These are phyloP conservation scores for Arion vulgaris DNA, from an alignment of 1,140 invertebrate species.

Conservation along the genomic window DNA sequence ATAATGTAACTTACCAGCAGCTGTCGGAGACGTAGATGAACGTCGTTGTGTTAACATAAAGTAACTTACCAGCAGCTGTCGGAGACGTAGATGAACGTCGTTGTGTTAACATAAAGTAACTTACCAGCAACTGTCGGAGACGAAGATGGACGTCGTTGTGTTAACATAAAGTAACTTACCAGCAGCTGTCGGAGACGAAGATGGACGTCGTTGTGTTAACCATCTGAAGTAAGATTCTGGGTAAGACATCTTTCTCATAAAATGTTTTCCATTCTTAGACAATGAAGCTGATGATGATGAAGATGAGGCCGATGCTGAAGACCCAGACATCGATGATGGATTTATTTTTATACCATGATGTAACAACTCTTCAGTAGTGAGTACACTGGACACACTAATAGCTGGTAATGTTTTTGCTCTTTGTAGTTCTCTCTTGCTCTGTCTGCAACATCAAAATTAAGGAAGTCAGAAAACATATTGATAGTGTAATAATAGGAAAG, in stretches of 20 bases:
- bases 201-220: background rate
- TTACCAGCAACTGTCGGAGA: background rate
- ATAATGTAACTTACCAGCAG: too few relatives aligned
- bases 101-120: too few relatives aligned
- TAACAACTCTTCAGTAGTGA: background rate
- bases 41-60: too few relatives aligned
- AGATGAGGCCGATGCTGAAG: background rate
- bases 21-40: too few relatives aligned
- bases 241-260: conserved; percentile 30
- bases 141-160: background rate
- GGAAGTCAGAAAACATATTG: too few relatives aligned
- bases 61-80: too few relatives aligned
- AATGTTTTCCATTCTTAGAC: background rate
- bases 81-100: too few relatives aligned
- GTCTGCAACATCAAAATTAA: background rate
- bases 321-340: background rate
- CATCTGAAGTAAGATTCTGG: conserved; percentile 15
- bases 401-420: conserved; percentile 15
- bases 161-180: background rate
- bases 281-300: background rate
- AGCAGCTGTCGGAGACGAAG: background rate
- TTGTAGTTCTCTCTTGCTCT: conserved; percentile 24
- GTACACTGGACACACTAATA: conserved; percentile 1
- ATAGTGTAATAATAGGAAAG: too few relatives aligned
- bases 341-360: conserved; percentile 18